Evolutionary conservation across 2,113 vertebrate species (phyloP).

Genomic region (Ctenomys sociabilis): DNA sequence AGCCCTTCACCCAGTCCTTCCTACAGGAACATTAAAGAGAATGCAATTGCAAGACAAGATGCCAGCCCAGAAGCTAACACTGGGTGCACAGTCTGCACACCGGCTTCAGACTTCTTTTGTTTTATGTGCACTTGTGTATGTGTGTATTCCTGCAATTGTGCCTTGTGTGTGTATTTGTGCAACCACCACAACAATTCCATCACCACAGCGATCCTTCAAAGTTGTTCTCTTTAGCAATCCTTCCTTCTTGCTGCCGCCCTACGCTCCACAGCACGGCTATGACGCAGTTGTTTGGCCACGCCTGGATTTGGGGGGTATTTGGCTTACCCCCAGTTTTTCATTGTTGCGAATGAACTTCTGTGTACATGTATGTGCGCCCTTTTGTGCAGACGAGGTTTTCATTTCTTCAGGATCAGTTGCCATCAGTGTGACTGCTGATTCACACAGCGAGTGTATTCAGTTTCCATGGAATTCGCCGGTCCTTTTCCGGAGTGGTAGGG

Average conservation of each 20-base stretch:
- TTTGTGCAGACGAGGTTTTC: not conserved
- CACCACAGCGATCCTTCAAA: not conserved
- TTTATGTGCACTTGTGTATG: not conserved
- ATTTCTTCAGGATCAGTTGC: not conserved
- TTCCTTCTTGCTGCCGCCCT: not conserved
- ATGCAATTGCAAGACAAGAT: not conserved
- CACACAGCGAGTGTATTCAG: not conserved
- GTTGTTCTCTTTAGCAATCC: not conserved
- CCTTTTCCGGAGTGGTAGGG: not conserved
- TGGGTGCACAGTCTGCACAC: not conserved
- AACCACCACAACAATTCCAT: not conserved
- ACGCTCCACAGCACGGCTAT: not conserved
- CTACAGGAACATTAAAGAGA: not conserved
- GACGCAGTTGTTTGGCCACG: not conserved
- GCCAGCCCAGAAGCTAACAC: not conserved
- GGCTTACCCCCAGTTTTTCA: not conserved
- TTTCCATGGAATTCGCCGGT: not conserved
- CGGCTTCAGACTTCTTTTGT: not conserved
- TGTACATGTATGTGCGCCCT: not conserved
- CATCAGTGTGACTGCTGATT: not conserved
- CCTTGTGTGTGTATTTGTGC: not conserved
- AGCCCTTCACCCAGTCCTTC: not conserved
- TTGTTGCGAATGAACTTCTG: not conserved
- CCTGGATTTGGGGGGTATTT: not conserved
- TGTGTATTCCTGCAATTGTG: not conserved